Percentiles rank a stretch among this genome's conserved stretches.
These are phyloP conservation scores for Pseudorectes ferrugineus DNA, from an alignment of 2,113 vertebrate species.

Conservation along the genomic window DNA sequence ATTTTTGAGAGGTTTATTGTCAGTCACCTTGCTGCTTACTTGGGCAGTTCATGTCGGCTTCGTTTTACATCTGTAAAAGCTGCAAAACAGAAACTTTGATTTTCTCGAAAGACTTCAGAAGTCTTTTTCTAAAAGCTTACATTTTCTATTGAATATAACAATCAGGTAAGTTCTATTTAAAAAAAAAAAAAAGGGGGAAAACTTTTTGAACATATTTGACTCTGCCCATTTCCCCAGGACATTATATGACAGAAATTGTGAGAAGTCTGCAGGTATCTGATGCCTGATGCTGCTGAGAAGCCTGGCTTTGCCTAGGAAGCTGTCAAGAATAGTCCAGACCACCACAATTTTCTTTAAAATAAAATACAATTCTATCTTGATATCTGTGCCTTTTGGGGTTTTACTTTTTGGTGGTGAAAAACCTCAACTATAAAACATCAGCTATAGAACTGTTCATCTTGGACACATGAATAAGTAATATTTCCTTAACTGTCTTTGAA, in stretches of 20 bases:
- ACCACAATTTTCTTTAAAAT: background rate
- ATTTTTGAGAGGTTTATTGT: conserved; percentile 34
- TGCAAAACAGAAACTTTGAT: background rate
- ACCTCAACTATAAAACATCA: background rate
- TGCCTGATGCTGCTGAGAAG: background rate
- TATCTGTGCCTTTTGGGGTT: accelerated
- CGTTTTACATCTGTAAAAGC: background rate
- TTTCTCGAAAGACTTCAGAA: background rate
- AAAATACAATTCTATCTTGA: background rate
- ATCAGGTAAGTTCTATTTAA: background rate
- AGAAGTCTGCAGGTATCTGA: background rate
- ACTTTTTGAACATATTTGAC: background rate
- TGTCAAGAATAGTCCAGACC: background rate
- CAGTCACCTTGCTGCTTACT: background rate
- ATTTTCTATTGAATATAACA: background rate
- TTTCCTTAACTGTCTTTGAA: background rate
- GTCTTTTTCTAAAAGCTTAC: background rate
- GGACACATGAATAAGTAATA: background rate
- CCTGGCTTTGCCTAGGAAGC: background rate
- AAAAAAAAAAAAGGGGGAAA: background rate
- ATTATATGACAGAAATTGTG: background rate
- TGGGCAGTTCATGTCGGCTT: background rate
- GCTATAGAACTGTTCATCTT: background rate
- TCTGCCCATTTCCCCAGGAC: background rate
- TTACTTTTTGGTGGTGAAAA: background rate